phyloP scores from a whole-genome alignment of 2,113 vertebrate genomes.

The Rostratula benghalensis region DNA sequence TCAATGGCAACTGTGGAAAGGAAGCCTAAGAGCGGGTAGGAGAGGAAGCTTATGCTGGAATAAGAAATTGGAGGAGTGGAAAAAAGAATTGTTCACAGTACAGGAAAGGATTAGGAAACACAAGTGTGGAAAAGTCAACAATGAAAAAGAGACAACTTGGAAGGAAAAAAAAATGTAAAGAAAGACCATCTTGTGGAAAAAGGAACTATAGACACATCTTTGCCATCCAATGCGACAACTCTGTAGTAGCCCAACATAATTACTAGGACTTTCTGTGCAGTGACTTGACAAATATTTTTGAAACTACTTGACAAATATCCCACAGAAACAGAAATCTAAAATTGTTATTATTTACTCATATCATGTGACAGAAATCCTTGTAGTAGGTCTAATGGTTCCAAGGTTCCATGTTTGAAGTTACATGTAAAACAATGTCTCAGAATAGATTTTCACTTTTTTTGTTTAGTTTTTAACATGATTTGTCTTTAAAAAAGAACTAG shows the following conservation, averaged over 20 bases:
- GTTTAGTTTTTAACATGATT: not conserved
- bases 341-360: not conserved
- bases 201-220: not conserved
- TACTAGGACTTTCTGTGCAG: not conserved
- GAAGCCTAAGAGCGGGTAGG: not conserved
- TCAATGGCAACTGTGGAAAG: not conserved
- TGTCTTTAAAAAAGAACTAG: not conserved
- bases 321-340: not conserved
- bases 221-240: not conserved
- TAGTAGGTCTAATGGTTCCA: not conserved
- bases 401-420: not conserved
- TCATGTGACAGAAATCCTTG: not conserved
- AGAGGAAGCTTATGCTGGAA: not conserved
- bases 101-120: not conserved
- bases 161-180: not conserved
- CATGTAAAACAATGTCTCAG: not conserved
- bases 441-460: not conserved
- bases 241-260: not conserved
- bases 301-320: not conserved
- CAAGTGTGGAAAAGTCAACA: not conserved
- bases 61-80: not conserved
- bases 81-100: not conserved
- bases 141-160: not conserved
- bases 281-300: not conserved
- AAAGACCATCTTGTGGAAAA: not conserved